Evolutionary conservation across 2,797 vertebrate species (phyloP), one percentile per base, ranked within the genome.

Genomic region (Carcharodon carcharias): DNA sequence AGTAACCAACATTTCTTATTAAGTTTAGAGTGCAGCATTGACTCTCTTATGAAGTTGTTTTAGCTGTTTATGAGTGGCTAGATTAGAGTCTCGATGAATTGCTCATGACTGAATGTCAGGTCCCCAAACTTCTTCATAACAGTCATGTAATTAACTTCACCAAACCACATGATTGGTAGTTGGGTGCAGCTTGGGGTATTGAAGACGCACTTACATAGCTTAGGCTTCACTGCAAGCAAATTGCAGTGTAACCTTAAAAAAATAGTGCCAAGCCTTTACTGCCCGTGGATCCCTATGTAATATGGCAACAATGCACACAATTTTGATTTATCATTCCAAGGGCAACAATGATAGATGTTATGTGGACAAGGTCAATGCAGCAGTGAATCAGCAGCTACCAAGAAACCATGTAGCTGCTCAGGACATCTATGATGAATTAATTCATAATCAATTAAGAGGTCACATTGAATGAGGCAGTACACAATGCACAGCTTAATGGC

Each of bases 361-460:
- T 54, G 5, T 63, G 31, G 23, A 21, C n/a, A 67, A 93, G 50
- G 67, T 73, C 50, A 73, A 45, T 95, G 94, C 31, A 18, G 26
- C 56, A 73, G 94, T 35, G 67, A 95, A 65, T 65, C 89, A 92
- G 89, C 61, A 63, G 61, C 58, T 73, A 95, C 45, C 45, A 7
- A 28, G 69, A 95, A n/a, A 95, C 58, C 67, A 71, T n/a, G 69
- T 77, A 18, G 12, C 40, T 95, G 94, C 69, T 73, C 69, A 77
- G 50, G 69, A 77, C 69, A 77, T 18, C 71, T 58, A 95, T 56
- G 67, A 58, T 95, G 21, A 95, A 95, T 95, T 95, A 95, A 71
- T 95, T 95, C 69, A 95, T 73, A 58, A 67, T 95, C 67, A 95
- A 56, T 95, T 95, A 71, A 71, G 12, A 71, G 94, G 69, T 71